Base-by-base conservation (phyloP, 2,113 vertebrate genomes). In the Chloropsis hardwickii region DNA sequence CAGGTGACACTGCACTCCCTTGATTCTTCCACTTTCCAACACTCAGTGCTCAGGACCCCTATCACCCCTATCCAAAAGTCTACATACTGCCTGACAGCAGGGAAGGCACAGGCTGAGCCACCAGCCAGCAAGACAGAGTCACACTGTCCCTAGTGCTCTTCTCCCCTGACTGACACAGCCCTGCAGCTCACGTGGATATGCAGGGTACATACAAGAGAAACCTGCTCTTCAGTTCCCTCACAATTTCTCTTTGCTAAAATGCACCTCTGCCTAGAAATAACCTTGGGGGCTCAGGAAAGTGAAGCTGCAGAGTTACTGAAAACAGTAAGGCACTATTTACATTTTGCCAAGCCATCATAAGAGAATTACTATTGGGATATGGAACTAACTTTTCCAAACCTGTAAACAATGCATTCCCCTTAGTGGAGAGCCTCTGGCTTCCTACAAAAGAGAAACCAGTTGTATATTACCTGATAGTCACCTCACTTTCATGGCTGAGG, bases 131-230 rank as follows among this genome's bases (percentile, higher is more conserved):
- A 5, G 47, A 45, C 6, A 31, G 67, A 29, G 31, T 44, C 10
- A 1, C 33, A 28, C 28, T 3, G 11, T 64, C 21, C 61, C 57
- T 24, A 20, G 12, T 2, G 51, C 33, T 79, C 14, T 28, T 39
- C 37, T 81, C 16, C 24, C 15, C 5, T 0, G 1, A 20, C 14
- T 57, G 65, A 53, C 51, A n/a, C 39, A 58, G 64, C 50, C 57
- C 31, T n/a, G 47, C 7, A n/a, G 44, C 40, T 65, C 79, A 22
- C 2, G 1, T 21, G 58, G 35, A 33, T 3, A 28, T 4, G 31
- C 4, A 17, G 39, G 29, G 21, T 22, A 76, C 0, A 0, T 39
- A 28, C 0, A 0, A 73, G 9, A 61, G 12, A 72, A 29, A 53
- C 31, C 13, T 31, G 15, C 54, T 66, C 42, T 57, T 61, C 33